Evolutionary conservation across 92 coral and sea anemone species (phyloP), one percentile per base, ranked within the genome.

Genomic region (Phenganax marumi): DNA sequence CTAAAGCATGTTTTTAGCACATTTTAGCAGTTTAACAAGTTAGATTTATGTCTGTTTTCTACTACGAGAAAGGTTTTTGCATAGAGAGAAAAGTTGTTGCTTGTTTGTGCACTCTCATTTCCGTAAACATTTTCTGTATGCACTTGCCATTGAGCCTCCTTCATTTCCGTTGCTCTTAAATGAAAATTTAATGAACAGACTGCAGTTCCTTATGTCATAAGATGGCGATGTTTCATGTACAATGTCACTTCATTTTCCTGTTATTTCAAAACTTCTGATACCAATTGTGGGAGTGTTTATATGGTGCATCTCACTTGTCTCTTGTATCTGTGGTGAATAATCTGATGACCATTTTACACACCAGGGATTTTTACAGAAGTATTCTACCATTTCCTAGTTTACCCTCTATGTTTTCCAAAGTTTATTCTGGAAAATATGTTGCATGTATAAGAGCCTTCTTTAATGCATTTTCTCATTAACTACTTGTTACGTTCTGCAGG

Each of bases 111-210:
- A 33, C 7, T 0, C 72, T 25, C 72, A 66, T 66, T 66, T 66
- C 72, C 72, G 72, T 66, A 25, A 66, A 66, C 72, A 62, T 23
- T 33, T 33, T 62, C 68, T 17, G 39, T 58, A 58, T 58, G 65
- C 65, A 58, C 65, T 58, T 58, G 65, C 13, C 21, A 16, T 5
- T 58, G n/a, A 58, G 65, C n/a, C 65, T 5, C 65, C 65, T 23
- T 23, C 65, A 58, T 23, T 58, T 58, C 65, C 65, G 2, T 33
- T 33, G 43, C 43, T 33, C 43, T 33, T 33, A 1, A 33, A 33
- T 33, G 43, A 33, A 33, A 33, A 33, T 33, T 33, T 33, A 33
- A 5, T 33, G 43, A 1, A 5, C 43, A 33, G 2, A 33, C 5
- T 33, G 43, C 5, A 33, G 43, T 33, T 33, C 43, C 43, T 33